Conservation (phyloP, 2,113 vertebrate genomes). For the Ardeotis arabs region DNA sequence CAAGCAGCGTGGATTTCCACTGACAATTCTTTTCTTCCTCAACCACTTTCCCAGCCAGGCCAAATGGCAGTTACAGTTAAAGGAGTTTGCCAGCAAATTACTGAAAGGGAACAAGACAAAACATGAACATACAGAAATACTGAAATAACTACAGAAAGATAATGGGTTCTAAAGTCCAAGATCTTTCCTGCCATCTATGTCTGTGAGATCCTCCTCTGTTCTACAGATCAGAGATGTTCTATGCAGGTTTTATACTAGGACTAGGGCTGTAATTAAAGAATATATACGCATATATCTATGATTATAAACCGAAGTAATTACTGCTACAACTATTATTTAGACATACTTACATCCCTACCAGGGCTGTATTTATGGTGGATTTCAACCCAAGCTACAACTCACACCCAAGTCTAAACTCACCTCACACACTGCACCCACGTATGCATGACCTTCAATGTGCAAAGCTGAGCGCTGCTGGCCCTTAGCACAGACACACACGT, state of each 20-base stretch:
- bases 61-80: conserved; percentile 96
- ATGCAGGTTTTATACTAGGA: background rate
- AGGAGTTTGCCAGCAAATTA: conserved; percentile 96
- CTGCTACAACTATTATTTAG: background rate
- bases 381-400: background rate
- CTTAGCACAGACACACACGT: background rate
- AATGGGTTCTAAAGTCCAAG: background rate
- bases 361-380: background rate
- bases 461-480: no score
- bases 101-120: conserved; percentile 70
- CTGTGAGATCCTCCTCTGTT: background rate
- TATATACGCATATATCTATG: background rate
- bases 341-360: background rate
- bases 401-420: background rate
- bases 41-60: conserved; percentile 97
- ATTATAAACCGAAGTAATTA: background rate
- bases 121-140: background rate
- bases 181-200: background rate
- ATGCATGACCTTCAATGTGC: background rate
- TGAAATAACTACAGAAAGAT: background rate
- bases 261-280: background rate
- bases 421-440: fast-evolving
- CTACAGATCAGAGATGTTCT: background rate
- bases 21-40: conserved; percentile 92
- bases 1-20: conserved; percentile 97